Percentiles rank a stretch among this genome's conserved stretches.
phyloP scores from a whole-genome alignment of 2,888 invertebrate genomes.

The Fragum whitleyi region DNA sequence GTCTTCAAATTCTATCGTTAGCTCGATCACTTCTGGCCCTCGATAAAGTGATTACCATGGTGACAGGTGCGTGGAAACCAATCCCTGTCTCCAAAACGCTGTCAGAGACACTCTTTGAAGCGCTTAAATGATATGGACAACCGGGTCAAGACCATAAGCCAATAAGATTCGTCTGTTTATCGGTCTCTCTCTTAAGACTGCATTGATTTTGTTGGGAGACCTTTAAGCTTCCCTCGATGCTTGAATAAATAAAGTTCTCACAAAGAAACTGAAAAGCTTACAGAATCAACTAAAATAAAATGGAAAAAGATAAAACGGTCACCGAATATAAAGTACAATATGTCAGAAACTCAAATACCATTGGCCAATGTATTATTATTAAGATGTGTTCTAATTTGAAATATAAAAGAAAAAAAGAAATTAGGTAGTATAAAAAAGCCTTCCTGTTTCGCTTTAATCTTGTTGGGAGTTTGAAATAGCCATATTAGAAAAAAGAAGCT shows the following conservation, averaged over 20 bases:
- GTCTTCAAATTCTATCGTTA: slow-evolving; percentile 1
- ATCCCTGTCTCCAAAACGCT: slow-evolving; percentile 43
- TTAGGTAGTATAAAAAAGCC: too few relatives aligned
- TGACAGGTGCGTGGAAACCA: slow-evolving; percentile 42
- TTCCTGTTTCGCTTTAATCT: too few relatives aligned
- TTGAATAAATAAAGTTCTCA: neutral
- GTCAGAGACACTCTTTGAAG: slow-evolving; percentile 22
- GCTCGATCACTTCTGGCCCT: slow-evolving; percentile 1
- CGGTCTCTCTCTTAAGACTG: slow-evolving; percentile 44
- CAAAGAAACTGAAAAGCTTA: too few relatives aligned
- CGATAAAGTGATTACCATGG: slow-evolving; percentile 36
- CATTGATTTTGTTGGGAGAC: slow-evolving; percentile 43
- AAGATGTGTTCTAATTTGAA: too few relatives aligned
- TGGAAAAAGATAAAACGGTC: too few relatives aligned
- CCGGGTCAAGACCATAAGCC: slow-evolving; percentile 53
- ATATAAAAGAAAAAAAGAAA: too few relatives aligned
- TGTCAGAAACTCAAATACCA: too few relatives aligned
- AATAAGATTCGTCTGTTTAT: slow-evolving; percentile 58
- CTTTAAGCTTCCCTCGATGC: neutral
- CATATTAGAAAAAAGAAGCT: too few relatives aligned
- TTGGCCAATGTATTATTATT: too few relatives aligned
- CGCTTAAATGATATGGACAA: slow-evolving; percentile 25
- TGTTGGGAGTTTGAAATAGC: too few relatives aligned
- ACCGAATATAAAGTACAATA: too few relatives aligned
- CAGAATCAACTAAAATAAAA: too few relatives aligned